These are phyloP conservation scores for Azemiops feae DNA, from an alignment of 2,113 vertebrate species.

Conservation along the genomic window DNA sequence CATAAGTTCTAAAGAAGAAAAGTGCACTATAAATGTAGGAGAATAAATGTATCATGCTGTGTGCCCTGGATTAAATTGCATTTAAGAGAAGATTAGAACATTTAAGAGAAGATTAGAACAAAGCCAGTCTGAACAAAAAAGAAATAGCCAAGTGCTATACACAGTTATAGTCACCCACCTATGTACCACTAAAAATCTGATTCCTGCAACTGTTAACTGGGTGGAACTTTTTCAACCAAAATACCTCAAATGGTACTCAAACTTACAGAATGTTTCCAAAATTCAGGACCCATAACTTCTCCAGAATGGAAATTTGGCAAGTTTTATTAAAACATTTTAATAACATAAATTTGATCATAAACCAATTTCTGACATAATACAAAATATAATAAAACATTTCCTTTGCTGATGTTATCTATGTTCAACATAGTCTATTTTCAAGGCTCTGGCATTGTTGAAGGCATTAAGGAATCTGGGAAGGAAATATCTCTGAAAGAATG, in stretches of 20 bases:
- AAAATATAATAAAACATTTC: not conserved
- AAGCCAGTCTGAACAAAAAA: not conserved
- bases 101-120: not conserved
- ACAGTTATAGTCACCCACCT: not conserved
- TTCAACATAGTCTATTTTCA: not conserved
- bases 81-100: too few relatives aligned
- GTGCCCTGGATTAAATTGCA: not conserved
- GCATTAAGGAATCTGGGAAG: not conserved
- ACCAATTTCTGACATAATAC: not conserved
- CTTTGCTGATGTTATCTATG: not conserved
- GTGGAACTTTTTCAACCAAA: too few relatives aligned
- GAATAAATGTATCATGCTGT: not conserved
- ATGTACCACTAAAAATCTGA: too few relatives aligned
- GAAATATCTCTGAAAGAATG: not conserved
- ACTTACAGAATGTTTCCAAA: too few relatives aligned
- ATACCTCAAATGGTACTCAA: too few relatives aligned
- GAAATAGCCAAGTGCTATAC: not conserved
- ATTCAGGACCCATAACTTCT: too few relatives aligned
- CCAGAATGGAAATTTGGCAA: too few relatives aligned
- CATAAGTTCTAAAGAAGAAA: not conserved
- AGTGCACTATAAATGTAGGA: not conserved
- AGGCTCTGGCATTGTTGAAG: not conserved
- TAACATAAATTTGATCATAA: not conserved
- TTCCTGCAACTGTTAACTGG: too few relatives aligned
- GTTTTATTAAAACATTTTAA: too few relatives aligned